Percentiles rank a stretch among this genome's conserved stretches.
phyloP scores from a whole-genome alignment of 2,888 invertebrate species.

The Drosophila anomalata region DNA sequence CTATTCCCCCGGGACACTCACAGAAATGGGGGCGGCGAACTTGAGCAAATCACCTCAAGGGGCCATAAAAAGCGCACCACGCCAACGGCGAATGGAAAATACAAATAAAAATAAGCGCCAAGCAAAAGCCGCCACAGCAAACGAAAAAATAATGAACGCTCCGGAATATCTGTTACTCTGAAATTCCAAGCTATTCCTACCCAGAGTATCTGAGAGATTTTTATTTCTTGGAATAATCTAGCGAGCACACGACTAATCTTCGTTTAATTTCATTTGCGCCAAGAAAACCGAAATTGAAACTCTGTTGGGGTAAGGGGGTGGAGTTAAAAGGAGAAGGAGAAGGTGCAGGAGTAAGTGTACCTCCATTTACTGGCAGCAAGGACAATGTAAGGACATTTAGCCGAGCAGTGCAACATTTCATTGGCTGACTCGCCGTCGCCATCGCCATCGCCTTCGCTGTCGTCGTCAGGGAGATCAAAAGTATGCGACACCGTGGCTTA shows the following conservation, averaged over 20 bases:
- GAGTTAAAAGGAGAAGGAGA: not conserved
- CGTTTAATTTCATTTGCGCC: constrained; percentile 81
- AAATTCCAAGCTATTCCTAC: constrained; percentile 1
- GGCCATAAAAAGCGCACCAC: constrained; percentile 64
- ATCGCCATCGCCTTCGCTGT: constrained; percentile 30
- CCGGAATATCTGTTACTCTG: constrained; percentile 13
- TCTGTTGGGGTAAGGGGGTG: not conserved
- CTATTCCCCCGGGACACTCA: constrained; percentile 21
- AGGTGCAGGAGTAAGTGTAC: constrained; percentile 17
- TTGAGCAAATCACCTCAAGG: constrained; percentile 75
- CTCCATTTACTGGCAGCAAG: constrained; percentile 56
- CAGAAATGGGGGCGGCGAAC: constrained; percentile 49
- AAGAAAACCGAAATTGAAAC: constrained; percentile 69
- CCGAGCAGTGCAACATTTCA: constrained; percentile 71
- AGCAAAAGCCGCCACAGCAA: constrained; percentile 62
- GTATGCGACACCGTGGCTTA: constrained; percentile 80
- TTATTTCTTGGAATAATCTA: constrained; percentile 80
- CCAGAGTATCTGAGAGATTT: constrained; percentile 65
- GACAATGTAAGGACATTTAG: constrained; percentile 76
- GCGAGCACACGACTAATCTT: constrained; percentile 80
- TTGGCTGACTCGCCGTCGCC: constrained; percentile 58
- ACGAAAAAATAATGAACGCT: constrained; percentile 73
- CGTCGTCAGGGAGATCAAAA: constrained; percentile 74
- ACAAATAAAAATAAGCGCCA: constrained; percentile 64
- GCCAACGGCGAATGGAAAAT: constrained; percentile 30